Conservation (phyloP, 2,888 invertebrate species). For the Julus scanicus region DNA sequence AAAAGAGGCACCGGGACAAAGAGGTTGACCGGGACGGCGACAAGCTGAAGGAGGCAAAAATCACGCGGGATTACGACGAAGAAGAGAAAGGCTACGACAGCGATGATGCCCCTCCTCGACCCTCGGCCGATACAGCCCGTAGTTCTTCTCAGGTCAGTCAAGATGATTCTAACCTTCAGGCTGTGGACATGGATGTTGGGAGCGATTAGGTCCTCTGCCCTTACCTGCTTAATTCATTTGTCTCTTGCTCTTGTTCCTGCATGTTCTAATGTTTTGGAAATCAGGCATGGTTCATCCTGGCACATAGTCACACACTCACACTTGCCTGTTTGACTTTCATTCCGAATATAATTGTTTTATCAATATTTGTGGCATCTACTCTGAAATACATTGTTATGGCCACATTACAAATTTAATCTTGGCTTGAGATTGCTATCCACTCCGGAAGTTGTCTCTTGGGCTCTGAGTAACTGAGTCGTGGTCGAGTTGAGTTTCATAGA, state of each 20-base stretch:
- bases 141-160: constrained; percentile 51
- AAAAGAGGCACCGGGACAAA: constrained; percentile 58
- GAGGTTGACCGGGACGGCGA: constrained; percentile 60
- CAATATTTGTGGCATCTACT: background rate
- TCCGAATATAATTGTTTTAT: background rate
- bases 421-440: too few relatives aligned
- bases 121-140: background rate
- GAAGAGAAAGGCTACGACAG: constrained; percentile 70
- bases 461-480: too few relatives aligned
- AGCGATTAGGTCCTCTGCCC: constrained; percentile 47
- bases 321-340: too few relatives aligned
- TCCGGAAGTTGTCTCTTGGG: too few relatives aligned
- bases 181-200: constrained; percentile 57
- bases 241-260: background rate
- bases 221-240: background rate
- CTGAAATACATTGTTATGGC: background rate
- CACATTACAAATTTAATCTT: too few relatives aligned
- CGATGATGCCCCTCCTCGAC: constrained; percentile 60
- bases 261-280: background rate
- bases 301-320: background rate
- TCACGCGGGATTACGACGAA: constrained; percentile 71
- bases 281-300: background rate
- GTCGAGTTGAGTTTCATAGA: too few relatives aligned
- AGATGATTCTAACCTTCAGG: constrained; percentile 57
- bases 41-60: constrained; percentile 62